These are phyloP conservation scores for Tetramorium bicarinatum DNA, from an alignment of 2,888 invertebrate species.

Conservation along the genomic window DNA sequence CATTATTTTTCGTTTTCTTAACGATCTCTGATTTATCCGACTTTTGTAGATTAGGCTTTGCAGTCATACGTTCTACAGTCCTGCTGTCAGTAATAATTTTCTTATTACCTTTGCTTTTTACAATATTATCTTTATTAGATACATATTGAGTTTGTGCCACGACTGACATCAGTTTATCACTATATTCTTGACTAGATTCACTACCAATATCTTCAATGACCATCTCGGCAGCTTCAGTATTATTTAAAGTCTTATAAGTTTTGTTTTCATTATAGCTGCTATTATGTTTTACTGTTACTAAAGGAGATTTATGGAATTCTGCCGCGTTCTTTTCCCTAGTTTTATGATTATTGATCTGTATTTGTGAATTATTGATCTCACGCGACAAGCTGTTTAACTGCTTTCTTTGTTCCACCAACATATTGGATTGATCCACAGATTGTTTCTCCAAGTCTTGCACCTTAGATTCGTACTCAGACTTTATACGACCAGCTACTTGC, in stretches of 20 bases:
- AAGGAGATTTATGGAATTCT: constrained; percentile 30
- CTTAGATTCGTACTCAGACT: constrained; percentile 81
- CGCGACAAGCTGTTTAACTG: constrained; percentile 72
- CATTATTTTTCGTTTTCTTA: constrained; percentile 15
- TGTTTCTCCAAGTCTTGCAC: constrained; percentile 80
- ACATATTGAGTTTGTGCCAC: constrained; percentile 14
- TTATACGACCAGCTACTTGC: constrained; percentile 77
- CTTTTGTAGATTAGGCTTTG: constrained; percentile 16
- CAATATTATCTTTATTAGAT: not conserved
- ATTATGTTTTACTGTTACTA: not conserved
- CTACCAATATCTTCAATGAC: constrained; percentile 42
- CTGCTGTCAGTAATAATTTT: not conserved
- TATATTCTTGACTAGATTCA: constrained; percentile 51
- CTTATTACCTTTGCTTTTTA: constrained; percentile 1
- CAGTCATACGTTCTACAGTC: not conserved
- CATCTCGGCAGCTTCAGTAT: constrained; percentile 4
- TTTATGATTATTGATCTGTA: constrained; percentile 13
- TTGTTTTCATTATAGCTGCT: constrained; percentile 22
- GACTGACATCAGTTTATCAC: constrained; percentile 36
- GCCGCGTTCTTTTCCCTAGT: not conserved
- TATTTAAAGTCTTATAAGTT: constrained; percentile 11
- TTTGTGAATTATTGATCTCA: constrained; percentile 64
- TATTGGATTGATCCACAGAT: constrained; percentile 77
- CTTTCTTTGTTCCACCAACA: constrained; percentile 78
- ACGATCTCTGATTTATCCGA: not conserved